Evolutionary conservation across 2,797 vertebrate species (phyloP).

Genomic region (Peromyscus eremicus): DNA sequence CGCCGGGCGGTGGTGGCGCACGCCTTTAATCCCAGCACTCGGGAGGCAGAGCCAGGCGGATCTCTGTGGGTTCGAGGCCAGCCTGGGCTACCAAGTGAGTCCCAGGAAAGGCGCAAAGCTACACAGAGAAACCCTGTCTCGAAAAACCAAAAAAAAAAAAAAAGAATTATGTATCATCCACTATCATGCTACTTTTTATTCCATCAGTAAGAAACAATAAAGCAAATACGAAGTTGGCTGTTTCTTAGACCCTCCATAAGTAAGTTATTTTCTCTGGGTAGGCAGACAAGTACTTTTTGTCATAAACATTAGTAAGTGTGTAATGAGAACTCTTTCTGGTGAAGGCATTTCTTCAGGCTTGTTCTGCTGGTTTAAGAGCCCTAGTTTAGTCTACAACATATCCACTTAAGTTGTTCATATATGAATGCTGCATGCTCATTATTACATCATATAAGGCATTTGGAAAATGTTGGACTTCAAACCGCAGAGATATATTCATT

Average conservation of each 20-base stretch:
- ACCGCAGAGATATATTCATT: neutral
- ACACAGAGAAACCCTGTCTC: too few species aligned
- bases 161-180: neutral
- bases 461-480: constrained; percentile 54
- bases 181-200: neutral
- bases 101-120: too few species aligned
- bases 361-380: neutral
- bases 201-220: constrained; percentile 45
- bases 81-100: too few species aligned
- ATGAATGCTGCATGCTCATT: constrained; percentile 22
- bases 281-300: constrained; percentile 36
- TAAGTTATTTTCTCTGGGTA: constrained; percentile 43
- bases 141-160: too few species aligned
- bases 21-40: too few species aligned
- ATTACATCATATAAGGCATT: neutral
- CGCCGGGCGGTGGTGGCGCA: too few species aligned
- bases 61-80: too few species aligned
- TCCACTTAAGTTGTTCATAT: neutral
- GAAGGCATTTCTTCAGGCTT: neutral
- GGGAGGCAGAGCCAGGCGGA: too few species aligned
- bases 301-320: neutral
- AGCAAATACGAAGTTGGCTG: constrained; percentile 20
- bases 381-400: neutral
- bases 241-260: neutral
- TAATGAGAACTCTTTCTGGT: neutral